phyloP scores from a whole-genome alignment of 2,888 invertebrate genomes.

The Diaphora mendica region DNA sequence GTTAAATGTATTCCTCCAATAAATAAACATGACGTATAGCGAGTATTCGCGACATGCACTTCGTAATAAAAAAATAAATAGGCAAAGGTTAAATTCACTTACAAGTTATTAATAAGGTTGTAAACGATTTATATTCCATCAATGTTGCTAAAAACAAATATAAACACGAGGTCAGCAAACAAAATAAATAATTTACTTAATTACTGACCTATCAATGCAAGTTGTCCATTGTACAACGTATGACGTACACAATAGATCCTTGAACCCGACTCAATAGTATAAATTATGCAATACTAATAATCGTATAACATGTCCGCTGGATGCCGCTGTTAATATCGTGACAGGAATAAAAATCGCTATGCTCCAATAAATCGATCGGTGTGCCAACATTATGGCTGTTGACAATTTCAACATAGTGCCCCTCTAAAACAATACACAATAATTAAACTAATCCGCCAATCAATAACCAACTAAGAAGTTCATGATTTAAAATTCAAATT shows the following conservation, averaged over 20 bases:
- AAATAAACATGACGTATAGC: background rate
- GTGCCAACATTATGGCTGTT: constrained; percentile 70
- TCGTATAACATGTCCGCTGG: constrained; percentile 70
- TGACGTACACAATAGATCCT: constrained; percentile 59
- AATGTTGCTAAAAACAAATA: constrained; percentile 8
- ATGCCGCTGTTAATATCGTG: constrained; percentile 67
- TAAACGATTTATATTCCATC: background rate
- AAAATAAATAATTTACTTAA: constrained; percentile 40
- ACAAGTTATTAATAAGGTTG: background rate
- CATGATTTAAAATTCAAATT: constrained; percentile 62
- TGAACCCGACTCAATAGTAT: constrained; percentile 62
- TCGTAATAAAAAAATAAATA: background rate
- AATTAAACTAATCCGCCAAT: constrained; percentile 58
- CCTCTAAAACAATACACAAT: constrained; percentile 78
- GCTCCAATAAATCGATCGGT: constrained; percentile 82
- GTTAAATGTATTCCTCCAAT: background rate
- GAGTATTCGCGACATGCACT: background rate
- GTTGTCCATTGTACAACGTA: constrained; percentile 51
- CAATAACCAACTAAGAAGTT: constrained; percentile 62
- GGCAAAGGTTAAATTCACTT: background rate
- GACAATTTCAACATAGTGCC: constrained; percentile 75
- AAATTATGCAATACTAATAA: constrained; percentile 71
- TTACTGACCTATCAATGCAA: constrained; percentile 48
- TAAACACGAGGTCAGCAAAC: constrained; percentile 15
- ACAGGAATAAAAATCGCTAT: constrained; percentile 78